Conservation (phyloP, 2,797 vertebrate species). For the Poliocrania exsul region DNA sequence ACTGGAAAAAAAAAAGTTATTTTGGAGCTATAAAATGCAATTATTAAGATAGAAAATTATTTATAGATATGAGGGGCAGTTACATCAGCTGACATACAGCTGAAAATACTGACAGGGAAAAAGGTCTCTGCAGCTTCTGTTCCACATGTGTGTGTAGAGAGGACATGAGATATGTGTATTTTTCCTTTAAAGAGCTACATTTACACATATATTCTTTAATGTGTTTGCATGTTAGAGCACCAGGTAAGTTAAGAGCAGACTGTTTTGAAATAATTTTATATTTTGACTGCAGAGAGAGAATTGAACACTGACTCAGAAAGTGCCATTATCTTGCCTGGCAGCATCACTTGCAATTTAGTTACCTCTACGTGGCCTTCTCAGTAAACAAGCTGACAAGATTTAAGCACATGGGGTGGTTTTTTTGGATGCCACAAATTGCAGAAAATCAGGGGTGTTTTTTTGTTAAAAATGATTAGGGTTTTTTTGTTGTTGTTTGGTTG, state of each 20-base stretch:
- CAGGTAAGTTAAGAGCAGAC: conserved; percentile 9
- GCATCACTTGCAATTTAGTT: neutral
- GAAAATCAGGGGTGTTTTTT: neutral
- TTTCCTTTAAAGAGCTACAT: neutral
- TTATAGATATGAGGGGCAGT: neutral
- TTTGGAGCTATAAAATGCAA: neutral
- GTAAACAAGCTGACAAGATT: neutral
- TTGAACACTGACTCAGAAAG: neutral
- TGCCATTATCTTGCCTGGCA: neutral
- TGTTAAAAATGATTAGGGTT: neutral
- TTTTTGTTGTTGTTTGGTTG: neutral
- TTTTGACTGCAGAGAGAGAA: neutral
- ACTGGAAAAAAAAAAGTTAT: neutral
- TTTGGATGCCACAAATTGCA: neutral
- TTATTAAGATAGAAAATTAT: neutral
- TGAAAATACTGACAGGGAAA: conserved; percentile 35
- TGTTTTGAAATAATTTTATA: conserved; percentile 35
- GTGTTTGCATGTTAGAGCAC: neutral
- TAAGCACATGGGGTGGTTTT: neutral
- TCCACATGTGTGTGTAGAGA: neutral
- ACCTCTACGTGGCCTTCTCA: neutral
- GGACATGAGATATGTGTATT: neutral
- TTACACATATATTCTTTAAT: neutral
- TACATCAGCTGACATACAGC: neutral
- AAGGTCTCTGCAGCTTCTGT: conserved; percentile 35